Evolutionary conservation across 2,888 invertebrate genomes (phyloP).

Genomic region (Epicampocera succincta): DNA sequence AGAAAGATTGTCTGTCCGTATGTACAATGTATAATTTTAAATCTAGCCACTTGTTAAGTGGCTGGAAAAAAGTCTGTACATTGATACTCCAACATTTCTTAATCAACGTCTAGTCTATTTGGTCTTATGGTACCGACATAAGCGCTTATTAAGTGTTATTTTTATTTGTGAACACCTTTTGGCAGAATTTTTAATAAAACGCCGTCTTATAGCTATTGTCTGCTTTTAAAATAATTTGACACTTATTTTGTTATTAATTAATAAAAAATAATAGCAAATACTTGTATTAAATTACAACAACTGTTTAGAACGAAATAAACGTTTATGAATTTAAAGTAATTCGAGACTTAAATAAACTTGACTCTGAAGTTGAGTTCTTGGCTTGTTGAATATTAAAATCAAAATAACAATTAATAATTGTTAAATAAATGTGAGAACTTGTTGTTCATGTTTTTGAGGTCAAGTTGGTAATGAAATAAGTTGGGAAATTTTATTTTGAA

Average conservation of each 20-base stretch:
- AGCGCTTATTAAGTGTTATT: too few species aligned
- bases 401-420: conserved; percentile 17
- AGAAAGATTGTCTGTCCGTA: too few species aligned
- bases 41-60: not conserved
- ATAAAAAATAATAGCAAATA: conserved; percentile 6
- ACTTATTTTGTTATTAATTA: not conserved
- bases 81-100: not conserved
- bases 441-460: conserved; percentile 15
- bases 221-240: not conserved
- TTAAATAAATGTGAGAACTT: conserved; percentile 26
- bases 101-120: not conserved
- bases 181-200: not conserved
- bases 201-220: conserved; percentile 2
- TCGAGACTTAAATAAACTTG: conserved; percentile 46
- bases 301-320: conserved; percentile 9
- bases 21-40: too few species aligned
- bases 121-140: not conserved
- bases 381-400: not conserved
- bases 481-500: not conserved
- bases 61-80: not conserved
- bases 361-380: conserved; percentile 30
- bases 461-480: conserved; percentile 37
- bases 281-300: conserved; percentile 39
- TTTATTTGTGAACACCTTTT: conserved; percentile 8
- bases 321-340: conserved; percentile 22